Evolutionary conservation across 2,888 invertebrate genomes (phyloP).

Genomic region (Pterostichus niger): DNA sequence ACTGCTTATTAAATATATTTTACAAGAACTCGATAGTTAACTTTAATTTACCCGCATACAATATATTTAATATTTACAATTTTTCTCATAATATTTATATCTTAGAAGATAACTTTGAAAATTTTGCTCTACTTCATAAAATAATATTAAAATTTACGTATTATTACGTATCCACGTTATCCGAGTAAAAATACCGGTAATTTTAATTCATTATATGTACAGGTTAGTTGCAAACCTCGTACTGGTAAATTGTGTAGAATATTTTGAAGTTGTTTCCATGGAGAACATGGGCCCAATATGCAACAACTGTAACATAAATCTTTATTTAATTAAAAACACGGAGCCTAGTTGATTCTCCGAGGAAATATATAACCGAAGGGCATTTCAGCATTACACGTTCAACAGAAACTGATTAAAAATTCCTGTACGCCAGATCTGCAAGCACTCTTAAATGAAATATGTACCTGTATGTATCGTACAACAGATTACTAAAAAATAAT

Average conservation of each 20-base stretch:
- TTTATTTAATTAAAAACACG: slow-evolving; percentile 53
- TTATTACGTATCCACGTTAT: too few relatives aligned
- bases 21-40: too few relatives aligned
- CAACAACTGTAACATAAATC: slow-evolving; percentile 40
- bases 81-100: too few relatives aligned
- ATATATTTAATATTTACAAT: too few relatives aligned
- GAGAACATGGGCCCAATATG: slow-evolving; percentile 38
- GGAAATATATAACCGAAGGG: slow-evolving; percentile 19
- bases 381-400: neutral
- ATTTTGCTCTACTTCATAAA: too few relatives aligned
- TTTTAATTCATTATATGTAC: neutral
- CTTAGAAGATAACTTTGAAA: too few relatives aligned
- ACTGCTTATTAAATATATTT: too few relatives aligned
- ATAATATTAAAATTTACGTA: too few relatives aligned
- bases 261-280: slow-evolving; percentile 14
- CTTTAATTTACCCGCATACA: too few relatives aligned
- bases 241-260: slow-evolving; percentile 5
- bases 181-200: neutral
- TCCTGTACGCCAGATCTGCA: neutral
- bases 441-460: neutral
- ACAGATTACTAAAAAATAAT: too few relatives aligned
- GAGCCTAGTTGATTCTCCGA: slow-evolving; percentile 24
- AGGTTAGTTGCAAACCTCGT: neutral
- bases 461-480: too few relatives aligned
- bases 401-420: slow-evolving; percentile 42